Evolutionary conservation across 2,113 vertebrate species (phyloP), one percentile per base, ranked within the genome.

Genomic region (Raphicerus campestris): DNA sequence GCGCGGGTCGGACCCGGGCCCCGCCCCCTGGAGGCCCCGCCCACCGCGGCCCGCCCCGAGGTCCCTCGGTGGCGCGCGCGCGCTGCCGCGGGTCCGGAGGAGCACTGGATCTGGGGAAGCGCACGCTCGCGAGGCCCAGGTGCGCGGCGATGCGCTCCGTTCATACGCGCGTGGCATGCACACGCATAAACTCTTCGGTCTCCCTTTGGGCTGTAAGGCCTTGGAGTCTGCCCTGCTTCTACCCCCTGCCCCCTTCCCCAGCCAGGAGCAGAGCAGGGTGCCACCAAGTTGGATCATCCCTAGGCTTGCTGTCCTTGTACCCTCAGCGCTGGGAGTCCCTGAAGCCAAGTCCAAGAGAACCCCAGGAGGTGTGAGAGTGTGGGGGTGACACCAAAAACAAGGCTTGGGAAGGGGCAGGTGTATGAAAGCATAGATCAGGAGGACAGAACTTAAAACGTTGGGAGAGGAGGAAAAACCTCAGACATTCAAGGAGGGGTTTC

Each of bases 11-110:
- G 19, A 5, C 55, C 56, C 14, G 49, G 80, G 60, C 49, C 93
- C 93, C 96, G 87, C 96, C 97, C 96, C 93, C 61, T 0, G 5
- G 17, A 85, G 56, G 51, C 95, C 97, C 93, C 93, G 55, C 82
- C 95, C 73, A 28, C 45, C 9, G 10, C 1, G 3, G 35, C 53
- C 96, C 66, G 20, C 92, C 96, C 90, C 19, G 47, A 28, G 80
- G 61, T 19, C 39, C 51, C 73, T 53, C 53, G 93, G 75, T 7
- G 47, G 39, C 5, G 14, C 1, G 75, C 61, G 55, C 2, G 2
- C 24, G 8, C 6, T 89, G 1, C 60, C 10, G 20, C 3, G 45
- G 32, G 42, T 93, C 94, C 96, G 32, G 49, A 96, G 92, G 0
- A 2, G 53, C 85, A 1, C 6, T 7, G 88, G 63, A 14, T 55